phyloP scores from a whole-genome alignment of 1,140 invertebrate genomes.

The Mesaphorura yosii region DNA sequence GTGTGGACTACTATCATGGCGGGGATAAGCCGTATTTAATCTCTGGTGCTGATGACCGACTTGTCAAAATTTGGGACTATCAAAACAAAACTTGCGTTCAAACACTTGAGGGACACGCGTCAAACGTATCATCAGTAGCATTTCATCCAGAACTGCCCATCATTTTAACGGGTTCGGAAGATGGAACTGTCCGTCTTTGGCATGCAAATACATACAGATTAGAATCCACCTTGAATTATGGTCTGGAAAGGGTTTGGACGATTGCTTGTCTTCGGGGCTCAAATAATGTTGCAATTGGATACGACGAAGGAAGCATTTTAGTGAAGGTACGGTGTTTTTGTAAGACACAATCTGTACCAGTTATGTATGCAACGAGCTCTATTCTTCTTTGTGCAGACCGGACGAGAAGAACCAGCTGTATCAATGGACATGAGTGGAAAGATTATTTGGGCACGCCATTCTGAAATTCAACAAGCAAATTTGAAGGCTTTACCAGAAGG shows the following conservation, averaged over 20 bases:
- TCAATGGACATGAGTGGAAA: conserved; percentile 96
- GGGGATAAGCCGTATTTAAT: conserved; percentile 99
- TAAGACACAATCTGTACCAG: conserved; percentile 3
- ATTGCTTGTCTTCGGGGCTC: conserved; percentile 90
- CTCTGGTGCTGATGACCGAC: conserved; percentile 92
- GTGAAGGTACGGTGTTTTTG: conserved; percentile 53
- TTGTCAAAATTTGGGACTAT: conserved; percentile 99
- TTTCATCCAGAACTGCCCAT: conserved; percentile 98
- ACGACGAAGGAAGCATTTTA: conserved; percentile 96
- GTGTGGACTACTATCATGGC: conserved; percentile 98
- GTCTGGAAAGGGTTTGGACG: conserved; percentile 94
- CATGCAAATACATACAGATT: conserved; percentile 94
- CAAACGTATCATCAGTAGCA: conserved; percentile 83
- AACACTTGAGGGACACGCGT: conserved; percentile 90
- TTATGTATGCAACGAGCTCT: not conserved
- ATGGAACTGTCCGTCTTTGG: conserved; percentile 92
- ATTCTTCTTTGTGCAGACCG: conserved; percentile 46
- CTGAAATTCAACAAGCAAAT: conserved; percentile 96
- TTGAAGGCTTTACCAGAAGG: conserved; percentile 60
- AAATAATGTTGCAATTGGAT: conserved; percentile 93
- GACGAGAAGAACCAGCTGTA: conserved; percentile 94
- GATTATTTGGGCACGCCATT: conserved; percentile 97
- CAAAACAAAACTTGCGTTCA: conserved; percentile 99
- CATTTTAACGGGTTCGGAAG: conserved; percentile 93
- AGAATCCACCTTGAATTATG: conserved; percentile 95